Evolutionary conservation across 2,113 vertebrate genomes (phyloP).

Genomic region (Sturnira hondurensis): DNA sequence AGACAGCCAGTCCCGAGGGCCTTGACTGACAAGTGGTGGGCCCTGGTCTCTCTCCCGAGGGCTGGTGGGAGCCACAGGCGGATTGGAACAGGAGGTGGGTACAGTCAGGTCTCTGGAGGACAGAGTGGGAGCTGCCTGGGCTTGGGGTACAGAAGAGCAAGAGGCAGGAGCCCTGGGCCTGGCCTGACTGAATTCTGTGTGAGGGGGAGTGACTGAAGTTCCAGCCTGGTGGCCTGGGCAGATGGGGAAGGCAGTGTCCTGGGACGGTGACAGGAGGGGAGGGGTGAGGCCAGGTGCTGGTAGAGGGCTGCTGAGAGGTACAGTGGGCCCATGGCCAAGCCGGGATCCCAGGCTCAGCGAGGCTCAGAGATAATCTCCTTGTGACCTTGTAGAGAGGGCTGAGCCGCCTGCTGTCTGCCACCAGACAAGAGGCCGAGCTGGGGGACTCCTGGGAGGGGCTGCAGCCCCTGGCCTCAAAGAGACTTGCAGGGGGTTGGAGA

Average conservation of each 20-base stretch:
- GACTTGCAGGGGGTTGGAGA: not conserved
- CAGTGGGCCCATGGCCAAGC: conserved; percentile 44
- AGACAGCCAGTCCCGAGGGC: not conserved
- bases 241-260: not conserved
- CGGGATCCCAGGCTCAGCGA: conserved; percentile 42
- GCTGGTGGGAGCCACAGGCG: not conserved
- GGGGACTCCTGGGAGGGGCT: not conserved
- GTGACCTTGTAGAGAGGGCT: conserved; percentile 65
- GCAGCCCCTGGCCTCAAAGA: not conserved
- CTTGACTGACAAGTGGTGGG: not conserved
- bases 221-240: not conserved
- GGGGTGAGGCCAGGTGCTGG: not conserved
- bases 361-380: conserved; percentile 67
- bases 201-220: not conserved
- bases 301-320: not conserved
- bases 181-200: not conserved
- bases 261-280: not conserved
- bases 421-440: not conserved
- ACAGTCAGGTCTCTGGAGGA: not conserved
- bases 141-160: not conserved
- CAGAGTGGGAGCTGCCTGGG: not conserved
- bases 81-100: not conserved
- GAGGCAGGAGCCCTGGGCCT: not conserved
- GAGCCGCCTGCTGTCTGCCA: conserved; percentile 37
- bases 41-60: not conserved